Evolutionary conservation across 2,797 vertebrate genomes (phyloP).

Genomic region (Notolabrus celidotus): DNA sequence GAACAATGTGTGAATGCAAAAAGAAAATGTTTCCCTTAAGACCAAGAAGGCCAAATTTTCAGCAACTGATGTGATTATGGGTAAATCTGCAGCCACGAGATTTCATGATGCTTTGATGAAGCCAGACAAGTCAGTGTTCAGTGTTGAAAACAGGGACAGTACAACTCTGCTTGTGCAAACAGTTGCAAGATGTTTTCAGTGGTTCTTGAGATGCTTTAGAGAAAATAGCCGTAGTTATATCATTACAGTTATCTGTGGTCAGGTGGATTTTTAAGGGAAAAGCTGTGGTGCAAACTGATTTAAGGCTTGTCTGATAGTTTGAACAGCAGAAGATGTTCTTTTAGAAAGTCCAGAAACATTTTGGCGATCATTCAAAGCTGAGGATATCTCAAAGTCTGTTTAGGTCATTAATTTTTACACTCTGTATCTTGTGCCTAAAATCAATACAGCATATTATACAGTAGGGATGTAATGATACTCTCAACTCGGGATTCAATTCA

Average conservation of each 20-base stretch:
- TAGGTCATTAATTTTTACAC: background rate
- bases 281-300: background rate
- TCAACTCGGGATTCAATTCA: too few species aligned
- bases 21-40: background rate
- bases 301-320: background rate
- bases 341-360: too few species aligned
- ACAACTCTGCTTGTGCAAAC: background rate
- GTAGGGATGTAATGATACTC: too few species aligned
- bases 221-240: background rate
- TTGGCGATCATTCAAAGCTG: too few species aligned
- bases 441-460: too few species aligned
- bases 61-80: background rate
- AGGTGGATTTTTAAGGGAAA: background rate
- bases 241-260: background rate
- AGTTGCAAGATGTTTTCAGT: background rate
- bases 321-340: background rate
- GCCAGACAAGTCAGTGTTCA: background rate
- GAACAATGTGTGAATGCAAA: conserved; percentile 11
- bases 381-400: background rate
- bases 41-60: background rate
- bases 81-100: background rate
- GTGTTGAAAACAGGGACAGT: background rate
- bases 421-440: too few species aligned
- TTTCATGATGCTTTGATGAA: background rate
- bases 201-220: background rate